phyloP scores from a whole-genome alignment of 2,797 vertebrate species.

The Falco cherrug region DNA sequence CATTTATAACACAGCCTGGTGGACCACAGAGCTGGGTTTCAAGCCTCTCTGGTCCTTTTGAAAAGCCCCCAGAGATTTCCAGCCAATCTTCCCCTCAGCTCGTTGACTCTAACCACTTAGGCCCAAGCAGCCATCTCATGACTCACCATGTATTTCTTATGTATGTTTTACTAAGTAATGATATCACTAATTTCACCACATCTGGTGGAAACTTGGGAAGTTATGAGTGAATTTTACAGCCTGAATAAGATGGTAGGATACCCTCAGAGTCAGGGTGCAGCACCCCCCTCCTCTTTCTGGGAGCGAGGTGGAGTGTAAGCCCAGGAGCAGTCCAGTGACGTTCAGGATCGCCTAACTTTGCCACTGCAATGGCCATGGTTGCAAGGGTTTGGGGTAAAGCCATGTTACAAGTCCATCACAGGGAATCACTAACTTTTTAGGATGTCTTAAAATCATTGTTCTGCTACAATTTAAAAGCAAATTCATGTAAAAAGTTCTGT shows the following conservation, averaged over 20 bases:
- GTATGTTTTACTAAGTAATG: not conserved
- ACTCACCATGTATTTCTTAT: not conserved
- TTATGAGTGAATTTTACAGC: accelerated
- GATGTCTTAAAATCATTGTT: not conserved
- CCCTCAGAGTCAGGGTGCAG: not conserved
- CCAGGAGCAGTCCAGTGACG: not conserved
- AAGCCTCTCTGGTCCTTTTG: not conserved
- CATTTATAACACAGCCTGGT: not conserved
- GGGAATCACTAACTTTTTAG: not conserved
- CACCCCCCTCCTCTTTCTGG: accelerated
- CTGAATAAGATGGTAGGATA: not conserved
- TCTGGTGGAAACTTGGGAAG: not conserved
- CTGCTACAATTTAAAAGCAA: not conserved
- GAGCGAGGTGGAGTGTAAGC: not conserved
- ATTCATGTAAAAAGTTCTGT: not conserved
- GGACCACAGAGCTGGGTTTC: not conserved
- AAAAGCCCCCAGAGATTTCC: not conserved
- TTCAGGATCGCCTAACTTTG: not conserved
- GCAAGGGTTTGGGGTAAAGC: not conserved
- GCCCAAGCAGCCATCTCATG: accelerated
- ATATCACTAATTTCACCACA: not conserved
- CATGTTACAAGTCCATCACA: not conserved
- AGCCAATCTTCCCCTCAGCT: not conserved
- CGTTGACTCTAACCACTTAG: not conserved
- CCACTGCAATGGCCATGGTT: not conserved